phyloP scores from a whole-genome alignment of 2,888 invertebrate species.

The Phaonia tiefii region DNA sequence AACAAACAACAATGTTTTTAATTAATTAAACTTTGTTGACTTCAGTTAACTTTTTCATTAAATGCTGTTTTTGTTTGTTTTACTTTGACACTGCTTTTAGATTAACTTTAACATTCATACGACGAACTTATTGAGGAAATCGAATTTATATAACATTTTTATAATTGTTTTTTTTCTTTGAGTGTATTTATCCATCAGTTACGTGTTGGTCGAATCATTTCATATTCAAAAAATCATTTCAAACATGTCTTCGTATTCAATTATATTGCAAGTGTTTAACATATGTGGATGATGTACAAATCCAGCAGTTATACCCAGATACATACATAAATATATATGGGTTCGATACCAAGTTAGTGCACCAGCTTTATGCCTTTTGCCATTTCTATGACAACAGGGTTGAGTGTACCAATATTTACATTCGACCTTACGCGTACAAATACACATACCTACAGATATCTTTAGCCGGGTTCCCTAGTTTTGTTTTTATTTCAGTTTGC shows the following conservation, averaged over 20 bases:
- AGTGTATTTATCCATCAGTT: neutral
- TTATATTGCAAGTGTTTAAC: neutral
- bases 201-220: neutral
- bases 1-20: too few relatives aligned
- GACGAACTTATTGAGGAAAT: too few relatives aligned
- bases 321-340: neutral
- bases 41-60: too few relatives aligned
- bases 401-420: neutral
- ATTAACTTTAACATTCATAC: too few relatives aligned
- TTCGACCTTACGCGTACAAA: conserved; percentile 2
- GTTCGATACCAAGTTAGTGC: too few relatives aligned
- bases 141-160: too few relatives aligned
- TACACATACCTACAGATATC: too few relatives aligned
- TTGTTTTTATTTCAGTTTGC: neutral
- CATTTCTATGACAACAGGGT: neutral
- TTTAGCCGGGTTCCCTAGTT: too few relatives aligned
- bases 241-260: conserved; percentile 13
- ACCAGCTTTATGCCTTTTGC: neutral
- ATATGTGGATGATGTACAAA: conserved; percentile 3
- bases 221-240: neutral
- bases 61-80: too few relatives aligned
- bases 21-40: too few relatives aligned
- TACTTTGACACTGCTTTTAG: too few relatives aligned
- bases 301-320: neutral
- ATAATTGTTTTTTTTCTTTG: too few relatives aligned